phyloP scores from a whole-genome alignment of 2,113 vertebrate genomes.

The Sterna hirundo region DNA sequence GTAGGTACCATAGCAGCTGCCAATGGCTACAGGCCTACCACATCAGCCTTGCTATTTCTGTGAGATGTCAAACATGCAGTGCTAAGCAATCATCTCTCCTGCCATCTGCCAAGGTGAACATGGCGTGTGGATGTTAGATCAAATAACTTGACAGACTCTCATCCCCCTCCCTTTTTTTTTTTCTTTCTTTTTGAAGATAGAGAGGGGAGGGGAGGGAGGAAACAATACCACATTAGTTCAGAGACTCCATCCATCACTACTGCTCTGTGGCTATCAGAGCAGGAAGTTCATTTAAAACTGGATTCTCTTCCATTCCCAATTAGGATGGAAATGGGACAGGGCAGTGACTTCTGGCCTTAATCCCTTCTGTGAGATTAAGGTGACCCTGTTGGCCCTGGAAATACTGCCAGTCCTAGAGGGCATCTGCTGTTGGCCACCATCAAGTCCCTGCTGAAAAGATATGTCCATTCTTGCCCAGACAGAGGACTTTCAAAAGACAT shows the following conservation, averaged over 20 bases:
- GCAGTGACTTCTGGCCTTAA: background rate
- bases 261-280: background rate
- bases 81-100: constrained; percentile 43
- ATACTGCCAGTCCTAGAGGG: background rate
- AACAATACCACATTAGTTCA: background rate
- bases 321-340: background rate
- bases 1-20: constrained; percentile 45
- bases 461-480: background rate
- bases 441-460: background rate
- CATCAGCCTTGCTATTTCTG: constrained; percentile 17
- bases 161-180: background rate
- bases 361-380: background rate
- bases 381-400: background rate
- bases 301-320: background rate
- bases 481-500: background rate
- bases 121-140: constrained; percentile 16
- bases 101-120: constrained; percentile 63
- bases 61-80: constrained; percentile 64
- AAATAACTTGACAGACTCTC: background rate
- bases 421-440: background rate
- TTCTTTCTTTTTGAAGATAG: background rate
- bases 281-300: background rate
- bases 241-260: background rate
- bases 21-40: constrained; percentile 18
- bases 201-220: background rate